These are phyloP conservation scores for Sorex araneus DNA, from an alignment of 2,113 vertebrate species.

Conservation along the genomic window DNA sequence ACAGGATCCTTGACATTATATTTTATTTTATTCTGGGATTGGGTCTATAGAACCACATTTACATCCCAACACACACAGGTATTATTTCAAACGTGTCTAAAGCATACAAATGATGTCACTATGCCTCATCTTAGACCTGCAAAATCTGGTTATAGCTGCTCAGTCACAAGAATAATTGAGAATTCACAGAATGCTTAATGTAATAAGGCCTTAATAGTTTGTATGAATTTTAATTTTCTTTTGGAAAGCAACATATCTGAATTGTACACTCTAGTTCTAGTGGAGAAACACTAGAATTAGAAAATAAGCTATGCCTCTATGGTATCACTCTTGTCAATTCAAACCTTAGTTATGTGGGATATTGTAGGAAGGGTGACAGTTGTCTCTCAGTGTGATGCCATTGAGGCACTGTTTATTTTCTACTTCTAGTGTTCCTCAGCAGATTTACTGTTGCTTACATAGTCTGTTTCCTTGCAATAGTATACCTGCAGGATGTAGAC, in stretches of 20 bases:
- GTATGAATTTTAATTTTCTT: background rate
- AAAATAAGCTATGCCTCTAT: background rate
- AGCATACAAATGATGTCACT: background rate
- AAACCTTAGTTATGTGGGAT: background rate
- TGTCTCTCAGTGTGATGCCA: background rate
- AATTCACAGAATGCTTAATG: background rate
- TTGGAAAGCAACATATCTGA: background rate
- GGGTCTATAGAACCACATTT: background rate
- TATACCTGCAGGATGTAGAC: background rate
- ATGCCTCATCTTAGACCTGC: background rate
- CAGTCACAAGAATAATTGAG: background rate
- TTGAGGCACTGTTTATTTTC: no score
- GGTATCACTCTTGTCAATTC: background rate
- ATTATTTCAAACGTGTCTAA: background rate
- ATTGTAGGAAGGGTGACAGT: background rate
- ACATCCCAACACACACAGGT: background rate
- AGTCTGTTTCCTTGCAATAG: no score
- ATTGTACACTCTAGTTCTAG: background rate
- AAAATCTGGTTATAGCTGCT: background rate
- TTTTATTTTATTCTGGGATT: slow-evolving; percentile 9
- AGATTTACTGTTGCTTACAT: no score
- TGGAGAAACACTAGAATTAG: background rate
- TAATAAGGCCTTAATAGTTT: background rate
- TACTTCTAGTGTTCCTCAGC: no score
- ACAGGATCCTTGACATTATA: background rate